Percentiles rank a stretch among this genome's conserved stretches.
These are phyloP conservation scores for Drosophila vallismaia DNA, from an alignment of 2,888 invertebrate species.

Conservation along the genomic window DNA sequence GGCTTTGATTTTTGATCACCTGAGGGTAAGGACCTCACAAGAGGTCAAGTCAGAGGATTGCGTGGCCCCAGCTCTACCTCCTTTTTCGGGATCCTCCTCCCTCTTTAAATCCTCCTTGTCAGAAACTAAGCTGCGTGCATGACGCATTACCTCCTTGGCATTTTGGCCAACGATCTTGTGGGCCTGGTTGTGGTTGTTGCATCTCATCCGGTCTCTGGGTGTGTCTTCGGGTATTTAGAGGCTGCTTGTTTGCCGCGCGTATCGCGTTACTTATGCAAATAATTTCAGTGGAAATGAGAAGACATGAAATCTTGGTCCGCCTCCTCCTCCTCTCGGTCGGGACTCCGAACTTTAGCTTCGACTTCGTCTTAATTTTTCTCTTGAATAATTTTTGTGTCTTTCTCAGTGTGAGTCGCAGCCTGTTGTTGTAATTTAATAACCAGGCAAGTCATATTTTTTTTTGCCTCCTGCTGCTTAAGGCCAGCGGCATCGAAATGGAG, in stretches of 20 bases:
- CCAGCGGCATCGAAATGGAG: constrained; percentile 46
- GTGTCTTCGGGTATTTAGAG: constrained; percentile 20
- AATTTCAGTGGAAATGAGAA: constrained; percentile 75
- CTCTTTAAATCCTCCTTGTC: constrained; percentile 1
- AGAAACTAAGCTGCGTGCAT: constrained; percentile 57
- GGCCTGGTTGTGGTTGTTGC: constrained; percentile 51
- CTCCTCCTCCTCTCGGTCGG: neutral
- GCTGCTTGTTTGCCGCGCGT: constrained; percentile 61
- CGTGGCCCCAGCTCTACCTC: constrained; percentile 2
- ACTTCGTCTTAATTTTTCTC: constrained; percentile 22
- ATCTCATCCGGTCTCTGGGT: constrained; percentile 46
- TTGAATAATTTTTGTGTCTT: constrained; percentile 74
- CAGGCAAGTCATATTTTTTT: constrained; percentile 73
- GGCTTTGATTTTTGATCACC: constrained; percentile 5
- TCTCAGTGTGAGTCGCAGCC: constrained; percentile 68
- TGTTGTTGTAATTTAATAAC: constrained; percentile 76
- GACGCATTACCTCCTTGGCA: constrained; percentile 76
- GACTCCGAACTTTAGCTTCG: constrained; percentile 1
- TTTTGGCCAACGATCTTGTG: constrained; percentile 63
- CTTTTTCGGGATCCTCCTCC: constrained; percentile 1
- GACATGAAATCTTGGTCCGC: constrained; percentile 62
- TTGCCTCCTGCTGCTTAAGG: constrained; percentile 77
- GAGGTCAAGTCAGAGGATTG: constrained; percentile 6
- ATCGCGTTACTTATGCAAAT: constrained; percentile 81
- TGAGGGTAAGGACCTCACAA: constrained; percentile 18